Evolutionary conservation across 2,113 vertebrate species (phyloP).

Genomic region (Hystrix brachyura): DNA sequence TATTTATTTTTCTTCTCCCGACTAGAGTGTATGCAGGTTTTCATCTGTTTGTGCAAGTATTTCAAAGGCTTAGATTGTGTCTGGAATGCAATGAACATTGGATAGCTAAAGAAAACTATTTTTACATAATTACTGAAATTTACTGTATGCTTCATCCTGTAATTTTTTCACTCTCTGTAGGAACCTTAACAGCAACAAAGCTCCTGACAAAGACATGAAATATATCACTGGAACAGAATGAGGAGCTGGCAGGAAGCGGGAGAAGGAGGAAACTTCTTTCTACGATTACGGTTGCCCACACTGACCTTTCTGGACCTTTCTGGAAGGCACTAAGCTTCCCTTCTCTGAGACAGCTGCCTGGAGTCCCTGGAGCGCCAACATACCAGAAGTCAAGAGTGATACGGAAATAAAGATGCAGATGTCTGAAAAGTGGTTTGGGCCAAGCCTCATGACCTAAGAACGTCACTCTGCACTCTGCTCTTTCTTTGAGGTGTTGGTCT

Average conservation of each 20-base stretch:
- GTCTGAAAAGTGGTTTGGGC: background rate
- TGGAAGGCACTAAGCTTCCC: background rate
- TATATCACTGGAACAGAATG: background rate
- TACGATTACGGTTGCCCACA: background rate
- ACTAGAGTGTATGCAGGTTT: background rate
- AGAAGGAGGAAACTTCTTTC: background rate
- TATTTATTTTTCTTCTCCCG: background rate
- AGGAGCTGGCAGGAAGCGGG: background rate
- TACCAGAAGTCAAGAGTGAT: background rate
- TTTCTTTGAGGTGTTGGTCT: background rate
- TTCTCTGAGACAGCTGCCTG: background rate
- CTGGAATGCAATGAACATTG: background rate
- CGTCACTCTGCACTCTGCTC: background rate
- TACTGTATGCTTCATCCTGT: background rate
- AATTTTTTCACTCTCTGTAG: background rate
- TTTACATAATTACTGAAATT: slow-evolving; percentile 28
- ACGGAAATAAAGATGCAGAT: background rate
- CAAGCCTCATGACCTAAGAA: background rate
- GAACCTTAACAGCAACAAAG: background rate
- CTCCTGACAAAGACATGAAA: background rate
- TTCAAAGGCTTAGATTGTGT: background rate
- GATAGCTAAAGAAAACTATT: background rate
- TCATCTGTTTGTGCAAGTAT: background rate
- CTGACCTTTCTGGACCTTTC: background rate
- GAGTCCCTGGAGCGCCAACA: background rate